Evolutionary conservation across 2,113 vertebrate species (phyloP).

Genomic region (Oncorhynchus masou): DNA sequence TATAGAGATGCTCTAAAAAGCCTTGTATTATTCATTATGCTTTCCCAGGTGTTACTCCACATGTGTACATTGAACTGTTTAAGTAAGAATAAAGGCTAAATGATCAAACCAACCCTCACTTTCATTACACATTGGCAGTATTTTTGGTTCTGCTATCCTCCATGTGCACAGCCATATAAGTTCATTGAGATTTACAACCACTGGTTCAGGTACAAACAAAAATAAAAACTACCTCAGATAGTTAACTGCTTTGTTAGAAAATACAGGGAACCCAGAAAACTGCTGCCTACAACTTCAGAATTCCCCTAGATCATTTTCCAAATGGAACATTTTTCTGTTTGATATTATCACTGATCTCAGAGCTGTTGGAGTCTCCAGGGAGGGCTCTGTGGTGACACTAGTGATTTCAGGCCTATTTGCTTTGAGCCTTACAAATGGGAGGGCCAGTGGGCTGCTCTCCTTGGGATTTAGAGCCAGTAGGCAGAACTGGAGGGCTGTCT

Average conservation of each 20-base stretch:
- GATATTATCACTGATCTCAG: conserved; percentile 6
- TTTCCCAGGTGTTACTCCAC: neutral
- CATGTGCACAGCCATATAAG: neutral
- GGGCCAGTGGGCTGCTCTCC: neutral
- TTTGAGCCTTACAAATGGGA: neutral
- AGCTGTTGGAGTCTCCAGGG: neutral
- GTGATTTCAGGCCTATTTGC: neutral
- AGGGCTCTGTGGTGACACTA: neutral
- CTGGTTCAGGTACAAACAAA: neutral
- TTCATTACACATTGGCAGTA: neutral
- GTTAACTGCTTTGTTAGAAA: neutral
- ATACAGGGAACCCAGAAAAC: neutral
- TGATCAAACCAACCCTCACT: neutral
- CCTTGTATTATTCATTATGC: neutral
- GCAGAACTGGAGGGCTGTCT: neutral
- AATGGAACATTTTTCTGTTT: neutral
- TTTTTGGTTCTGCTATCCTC: neutral
- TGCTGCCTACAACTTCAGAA: neutral
- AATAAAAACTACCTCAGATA: neutral
- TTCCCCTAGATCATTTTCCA: neutral
- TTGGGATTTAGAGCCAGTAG: neutral
- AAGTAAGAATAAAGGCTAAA: conserved; percentile 1
- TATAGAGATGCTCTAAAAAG: neutral
- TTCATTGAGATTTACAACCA: neutral
- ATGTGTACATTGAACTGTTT: neutral